These are phyloP conservation scores for Morpho deidamia DNA, from an alignment of 2,888 invertebrate species.

Conservation along the genomic window DNA sequence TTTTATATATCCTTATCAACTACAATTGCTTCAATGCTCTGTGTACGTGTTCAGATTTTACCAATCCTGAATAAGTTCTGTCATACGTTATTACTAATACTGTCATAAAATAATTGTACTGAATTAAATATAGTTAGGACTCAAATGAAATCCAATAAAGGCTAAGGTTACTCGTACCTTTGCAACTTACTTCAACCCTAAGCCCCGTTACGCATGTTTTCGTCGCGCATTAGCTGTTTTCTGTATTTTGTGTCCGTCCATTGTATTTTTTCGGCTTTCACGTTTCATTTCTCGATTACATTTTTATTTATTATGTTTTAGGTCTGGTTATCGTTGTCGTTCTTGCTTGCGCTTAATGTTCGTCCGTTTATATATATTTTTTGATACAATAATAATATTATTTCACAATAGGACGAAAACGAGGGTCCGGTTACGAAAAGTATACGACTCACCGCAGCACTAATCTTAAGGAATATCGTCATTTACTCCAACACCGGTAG, in stretches of 20 bases:
- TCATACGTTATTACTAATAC: too few relatives aligned
- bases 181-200: neutral
- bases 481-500: slow-evolving; percentile 95
- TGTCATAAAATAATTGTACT: too few relatives aligned
- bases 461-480: slow-evolving; percentile 98
- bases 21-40: too few relatives aligned
- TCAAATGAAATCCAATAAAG: too few relatives aligned
- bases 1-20: too few relatives aligned
- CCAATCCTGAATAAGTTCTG: too few relatives aligned
- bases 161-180: too few relatives aligned
- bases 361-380: slow-evolving; percentile 15
- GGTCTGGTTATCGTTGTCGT: too few relatives aligned
- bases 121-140: too few relatives aligned
- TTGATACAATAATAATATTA: slow-evolving; percentile 1
- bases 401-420: slow-evolving; percentile 90
- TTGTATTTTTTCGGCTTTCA: slow-evolving; percentile 8
- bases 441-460: slow-evolving; percentile 96
- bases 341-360: slow-evolving; percentile 9
- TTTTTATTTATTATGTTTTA: neutral
- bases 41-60: too few relatives aligned
- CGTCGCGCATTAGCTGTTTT: slow-evolving; percentile 10
- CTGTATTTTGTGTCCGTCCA: slow-evolving; percentile 8
- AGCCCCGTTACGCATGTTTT: slow-evolving; percentile 14
- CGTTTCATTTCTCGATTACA: neutral
- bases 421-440: slow-evolving; percentile 99